A percentile compares a stretch with the other conserved stretches of the same genome.
Evolutionary conservation across 2,797 vertebrate species (phyloP).

Genomic region (Bradypus variegatus): DNA sequence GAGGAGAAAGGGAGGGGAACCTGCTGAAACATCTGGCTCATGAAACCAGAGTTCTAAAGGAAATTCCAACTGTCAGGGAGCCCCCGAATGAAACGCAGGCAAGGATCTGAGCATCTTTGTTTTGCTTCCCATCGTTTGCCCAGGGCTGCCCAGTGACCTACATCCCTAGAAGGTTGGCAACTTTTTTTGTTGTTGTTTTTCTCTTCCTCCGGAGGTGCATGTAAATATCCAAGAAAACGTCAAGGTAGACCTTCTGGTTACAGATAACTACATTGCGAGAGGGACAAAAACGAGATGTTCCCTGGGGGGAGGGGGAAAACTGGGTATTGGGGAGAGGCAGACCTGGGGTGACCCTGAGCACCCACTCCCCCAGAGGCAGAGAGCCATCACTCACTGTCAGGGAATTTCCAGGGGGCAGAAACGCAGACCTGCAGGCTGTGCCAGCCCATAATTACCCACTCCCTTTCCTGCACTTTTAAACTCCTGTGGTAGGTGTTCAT

Average conservation of each 20-base stretch:
- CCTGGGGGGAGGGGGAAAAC: background rate
- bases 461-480: slow-evolving; percentile 65
- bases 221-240: background rate
- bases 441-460: slow-evolving; percentile 63
- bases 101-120: slow-evolving; percentile 11
- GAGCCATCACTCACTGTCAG: slow-evolving; percentile 58
- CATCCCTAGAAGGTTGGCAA: background rate
- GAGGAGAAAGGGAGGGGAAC: background rate
- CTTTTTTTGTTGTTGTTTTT: background rate
- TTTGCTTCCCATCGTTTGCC: slow-evolving; percentile 4
- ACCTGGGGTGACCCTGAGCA: background rate
- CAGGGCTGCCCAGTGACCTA: background rate
- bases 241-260: background rate
- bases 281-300: background rate
- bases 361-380: background rate
- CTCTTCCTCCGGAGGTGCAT: no score
- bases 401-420: slow-evolving; percentile 47
- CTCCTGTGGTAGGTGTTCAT: slow-evolving; percentile 59
- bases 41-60: slow-evolving; percentile 52
- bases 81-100: slow-evolving; percentile 27
- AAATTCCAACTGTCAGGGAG: slow-evolving; percentile 51
- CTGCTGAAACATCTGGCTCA: slow-evolving; percentile 36
- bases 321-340: background rate
- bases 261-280: background rate
- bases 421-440: slow-evolving; percentile 19